Conservation (phyloP, 2,113 vertebrate species). For the Phocoena sinus region DNA sequence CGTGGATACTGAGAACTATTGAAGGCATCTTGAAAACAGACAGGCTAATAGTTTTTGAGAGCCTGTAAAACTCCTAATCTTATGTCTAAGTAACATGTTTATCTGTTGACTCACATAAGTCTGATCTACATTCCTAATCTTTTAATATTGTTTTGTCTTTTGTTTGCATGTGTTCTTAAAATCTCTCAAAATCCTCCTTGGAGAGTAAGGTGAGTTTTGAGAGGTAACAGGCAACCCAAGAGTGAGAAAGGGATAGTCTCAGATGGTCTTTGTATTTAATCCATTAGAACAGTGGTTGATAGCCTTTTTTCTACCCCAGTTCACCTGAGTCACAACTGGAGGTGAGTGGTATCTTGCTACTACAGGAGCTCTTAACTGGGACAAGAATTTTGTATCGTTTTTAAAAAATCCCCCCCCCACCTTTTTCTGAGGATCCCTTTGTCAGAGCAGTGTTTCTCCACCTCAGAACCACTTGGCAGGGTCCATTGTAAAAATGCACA, state of each 20-base stretch:
- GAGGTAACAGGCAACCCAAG: background rate
- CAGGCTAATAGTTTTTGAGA: background rate
- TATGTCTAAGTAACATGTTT: background rate
- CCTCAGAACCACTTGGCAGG: background rate
- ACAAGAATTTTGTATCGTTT: background rate
- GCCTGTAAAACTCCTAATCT: background rate
- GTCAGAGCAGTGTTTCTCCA: background rate
- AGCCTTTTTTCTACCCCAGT: background rate
- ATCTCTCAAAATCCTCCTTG: background rate
- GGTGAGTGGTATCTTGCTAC: background rate
- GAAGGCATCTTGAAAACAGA: background rate
- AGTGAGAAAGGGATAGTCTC: background rate
- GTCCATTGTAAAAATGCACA: background rate
- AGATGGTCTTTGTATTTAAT: background rate
- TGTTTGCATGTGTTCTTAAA: background rate
- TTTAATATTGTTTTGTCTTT: background rate
- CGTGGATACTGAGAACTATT: background rate
- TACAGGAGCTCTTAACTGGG: background rate
- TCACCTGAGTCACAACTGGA: background rate
- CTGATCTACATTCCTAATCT: background rate
- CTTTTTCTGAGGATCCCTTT: background rate
- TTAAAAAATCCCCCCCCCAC: background rate
- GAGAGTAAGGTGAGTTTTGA: background rate
- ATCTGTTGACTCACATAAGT: background rate
- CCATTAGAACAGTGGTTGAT: background rate